phyloP scores from a whole-genome alignment of 53 echinoderm and acorn worm species.

The Crossaster papposus region DNA sequence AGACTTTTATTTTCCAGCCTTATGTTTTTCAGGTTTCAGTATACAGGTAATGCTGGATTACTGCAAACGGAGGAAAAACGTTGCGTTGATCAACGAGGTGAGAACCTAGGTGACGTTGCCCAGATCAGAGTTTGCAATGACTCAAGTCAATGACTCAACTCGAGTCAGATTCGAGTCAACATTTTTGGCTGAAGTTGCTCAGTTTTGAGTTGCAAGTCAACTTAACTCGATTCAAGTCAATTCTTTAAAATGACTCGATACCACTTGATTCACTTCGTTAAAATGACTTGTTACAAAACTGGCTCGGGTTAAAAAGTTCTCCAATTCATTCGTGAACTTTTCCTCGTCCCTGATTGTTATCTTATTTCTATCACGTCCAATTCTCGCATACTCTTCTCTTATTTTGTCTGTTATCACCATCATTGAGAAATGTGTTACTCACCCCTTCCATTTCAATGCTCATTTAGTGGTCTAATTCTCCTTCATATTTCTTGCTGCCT shows the following conservation, averaged over 20 bases:
- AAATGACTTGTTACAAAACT: too few relatives aligned
- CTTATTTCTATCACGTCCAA: neutral
- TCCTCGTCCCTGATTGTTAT: neutral
- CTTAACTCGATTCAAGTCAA: too few relatives aligned
- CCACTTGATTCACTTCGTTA: too few relatives aligned
- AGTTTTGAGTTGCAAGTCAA: too few relatives aligned
- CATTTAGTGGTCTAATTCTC: neutral
- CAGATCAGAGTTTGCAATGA: neutral
- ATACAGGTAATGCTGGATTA: slow-evolving; percentile 35
- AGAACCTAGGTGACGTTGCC: neutral
- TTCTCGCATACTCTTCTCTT: neutral
- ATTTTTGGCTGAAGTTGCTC: too few relatives aligned
- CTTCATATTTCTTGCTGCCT: neutral
- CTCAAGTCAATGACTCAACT: too few relatives aligned
- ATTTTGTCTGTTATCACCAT: neutral
- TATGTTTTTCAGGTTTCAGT: slow-evolving; percentile 32
- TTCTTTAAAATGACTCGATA: too few relatives aligned
- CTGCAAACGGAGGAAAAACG: slow-evolving; percentile 28
- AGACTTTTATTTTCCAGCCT: neutral
- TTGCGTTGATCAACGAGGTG: slow-evolving; percentile 13
- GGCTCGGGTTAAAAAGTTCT: too few relatives aligned
- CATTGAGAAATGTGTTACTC: neutral
- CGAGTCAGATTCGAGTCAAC: too few relatives aligned
- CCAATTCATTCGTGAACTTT: neutral
- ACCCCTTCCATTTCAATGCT: neutral